A percentile compares a stretch with the other conserved stretches of the same genome.
Conservation (phyloP, 2,888 invertebrate genomes). For the Apotomis capreana region DNA sequence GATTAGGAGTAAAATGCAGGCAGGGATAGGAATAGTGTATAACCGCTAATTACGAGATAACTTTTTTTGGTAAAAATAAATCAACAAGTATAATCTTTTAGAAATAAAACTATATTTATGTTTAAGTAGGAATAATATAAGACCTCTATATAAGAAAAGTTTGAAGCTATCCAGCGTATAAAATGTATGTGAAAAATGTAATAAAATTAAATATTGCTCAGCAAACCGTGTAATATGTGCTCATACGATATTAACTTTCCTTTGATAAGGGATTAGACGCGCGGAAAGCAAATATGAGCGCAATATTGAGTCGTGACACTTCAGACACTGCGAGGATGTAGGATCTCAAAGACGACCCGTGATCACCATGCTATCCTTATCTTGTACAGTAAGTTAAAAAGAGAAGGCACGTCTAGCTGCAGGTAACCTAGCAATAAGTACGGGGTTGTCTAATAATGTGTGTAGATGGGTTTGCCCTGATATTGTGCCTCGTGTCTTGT, state of each 20-base stretch:
- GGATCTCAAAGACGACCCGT: slow-evolving; percentile 6
- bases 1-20: too few species aligned
- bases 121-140: too few species aligned
- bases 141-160: not conserved
- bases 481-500: not conserved
- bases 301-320: slow-evolving; percentile 57
- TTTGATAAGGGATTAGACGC: slow-evolving; percentile 57
- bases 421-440: not conserved
- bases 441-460: not conserved
- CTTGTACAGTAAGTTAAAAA: not conserved
- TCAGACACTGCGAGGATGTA: slow-evolving; percentile 26
- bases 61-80: too few species aligned
- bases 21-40: too few species aligned
- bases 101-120: too few species aligned
- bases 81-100: too few species aligned
- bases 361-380: not conserved
- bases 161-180: not conserved
- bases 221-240: slow-evolving; percentile 27
- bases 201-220: slow-evolving; percentile 33
- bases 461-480: not conserved
- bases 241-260: slow-evolving; percentile 52
- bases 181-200: slow-evolving; percentile 19
- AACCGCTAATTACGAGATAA: too few species aligned
- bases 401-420: not conserved
- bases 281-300: slow-evolving; percentile 51